Base-by-base conservation (phyloP, 2,113 vertebrate species). In the Oryctolagus cuniculus region DNA sequence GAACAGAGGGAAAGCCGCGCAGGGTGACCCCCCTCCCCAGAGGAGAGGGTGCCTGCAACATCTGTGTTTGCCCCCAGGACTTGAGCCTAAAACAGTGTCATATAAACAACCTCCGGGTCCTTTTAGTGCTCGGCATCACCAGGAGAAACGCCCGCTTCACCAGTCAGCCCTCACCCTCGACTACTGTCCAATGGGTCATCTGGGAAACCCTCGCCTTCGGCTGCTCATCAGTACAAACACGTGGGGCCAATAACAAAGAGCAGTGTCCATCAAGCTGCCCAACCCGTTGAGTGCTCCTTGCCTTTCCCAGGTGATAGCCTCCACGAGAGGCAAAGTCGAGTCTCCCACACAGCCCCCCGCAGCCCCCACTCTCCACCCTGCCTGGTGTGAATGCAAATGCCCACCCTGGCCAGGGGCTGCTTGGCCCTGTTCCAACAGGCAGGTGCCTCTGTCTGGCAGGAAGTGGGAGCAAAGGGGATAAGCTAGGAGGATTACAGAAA, bases 221-320 rank as follows among this genome's bases (percentile, higher is more conserved):
- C 29, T 31, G 66, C 81, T 85, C 63, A 27, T 12, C 25, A 19
- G 4, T 34, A 0, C 79, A 16, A 82, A 21, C 34, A 53, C 67
- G 53, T 0, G 61, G 11, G 63, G 16, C 4, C 0, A 49, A 55
- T 24, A 27, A 27, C 6, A 12, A 25, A 82, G 79, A 73, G 1
- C 12, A 2, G 15, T 0, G 6, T 21, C 29, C 34, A 70, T 1
- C 21, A 17, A 66, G 29, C 10, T 34, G 49, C 51, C 1, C 25
- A 0, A 13, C 19, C 34, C 74, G 6, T 1, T 1, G 0, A 1
- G 3, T 0, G 9, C 3, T 24, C 9, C 3, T 10, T 29, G 22
- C 77, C 67, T n/a, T 19, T 22, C 5, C 10, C n/a, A 51, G 21
- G 19, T 2, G 24, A 27, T 13, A 44, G 15, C 49, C 17, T 2